Conservation (phyloP, 2,797 vertebrate species). For the Urosaurus nigricauda region DNA sequence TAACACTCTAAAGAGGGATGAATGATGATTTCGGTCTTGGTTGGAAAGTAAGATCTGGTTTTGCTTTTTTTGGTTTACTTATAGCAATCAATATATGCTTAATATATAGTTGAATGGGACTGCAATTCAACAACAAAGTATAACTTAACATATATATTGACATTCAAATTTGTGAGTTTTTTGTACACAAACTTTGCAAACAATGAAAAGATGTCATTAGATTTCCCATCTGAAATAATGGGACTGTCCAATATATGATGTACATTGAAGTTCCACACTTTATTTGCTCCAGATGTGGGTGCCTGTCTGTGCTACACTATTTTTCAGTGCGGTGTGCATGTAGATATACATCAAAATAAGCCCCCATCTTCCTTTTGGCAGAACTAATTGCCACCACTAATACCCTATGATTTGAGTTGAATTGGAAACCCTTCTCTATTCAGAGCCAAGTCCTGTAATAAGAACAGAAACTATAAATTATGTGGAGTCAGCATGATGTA, state of each 20-base stretch:
- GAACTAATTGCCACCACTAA: no score
- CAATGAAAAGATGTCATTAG: neutral
- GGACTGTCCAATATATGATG: neutral
- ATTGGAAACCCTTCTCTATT: neutral
- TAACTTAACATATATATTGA: neutral
- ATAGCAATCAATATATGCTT: neutral
- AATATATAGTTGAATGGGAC: no score
- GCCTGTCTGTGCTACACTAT: neutral
- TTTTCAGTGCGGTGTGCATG: neutral
- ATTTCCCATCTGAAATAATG: neutral
- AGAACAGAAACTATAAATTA: neutral
- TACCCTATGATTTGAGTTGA: neutral
- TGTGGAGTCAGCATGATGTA: no score
- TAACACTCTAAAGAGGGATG: neutral
- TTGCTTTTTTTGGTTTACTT: neutral
- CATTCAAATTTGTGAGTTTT: neutral
- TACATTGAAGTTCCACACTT: neutral
- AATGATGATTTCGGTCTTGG: neutral
- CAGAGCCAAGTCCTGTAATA: neutral
- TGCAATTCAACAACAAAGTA: no score
- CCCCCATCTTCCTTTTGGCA: neutral
- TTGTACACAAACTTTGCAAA: neutral
- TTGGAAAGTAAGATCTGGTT: no score
- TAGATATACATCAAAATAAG: neutral
- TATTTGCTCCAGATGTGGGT: neutral